These are phyloP conservation scores for Lagorchestes hirsutus DNA, from an alignment of 2,797 vertebrate genomes.

Conservation along the genomic window DNA sequence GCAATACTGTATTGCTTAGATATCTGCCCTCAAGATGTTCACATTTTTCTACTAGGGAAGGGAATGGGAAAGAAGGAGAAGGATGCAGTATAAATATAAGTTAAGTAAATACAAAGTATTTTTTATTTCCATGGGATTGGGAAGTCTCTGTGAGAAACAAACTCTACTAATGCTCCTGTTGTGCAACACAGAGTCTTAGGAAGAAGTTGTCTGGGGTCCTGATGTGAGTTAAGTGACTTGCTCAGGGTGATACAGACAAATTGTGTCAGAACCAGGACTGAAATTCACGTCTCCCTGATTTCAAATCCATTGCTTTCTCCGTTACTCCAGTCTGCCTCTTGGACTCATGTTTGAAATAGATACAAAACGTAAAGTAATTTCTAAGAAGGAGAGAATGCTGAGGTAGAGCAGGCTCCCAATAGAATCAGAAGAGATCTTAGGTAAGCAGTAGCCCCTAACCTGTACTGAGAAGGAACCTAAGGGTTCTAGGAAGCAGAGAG, in stretches of 20 bases:
- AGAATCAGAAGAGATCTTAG: not conserved
- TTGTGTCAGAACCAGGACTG: not conserved
- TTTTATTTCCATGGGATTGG: not conserved
- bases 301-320: not conserved
- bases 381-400: not conserved
- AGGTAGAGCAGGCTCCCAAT: not conserved
- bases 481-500: not conserved
- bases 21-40: not conserved
- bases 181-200: not conserved
- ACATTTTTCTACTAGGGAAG: not conserved
- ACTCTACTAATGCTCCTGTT: not conserved
- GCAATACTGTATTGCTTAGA: not conserved
- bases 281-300: not conserved
- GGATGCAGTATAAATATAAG: not conserved
- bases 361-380: not conserved
- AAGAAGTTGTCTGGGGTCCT: not conserved
- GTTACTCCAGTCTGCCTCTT: not conserved
- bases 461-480: not conserved
- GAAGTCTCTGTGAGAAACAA: not conserved
- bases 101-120: not conserved
- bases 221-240: not conserved
- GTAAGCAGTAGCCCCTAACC: not conserved
- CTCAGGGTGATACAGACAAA: not conserved
- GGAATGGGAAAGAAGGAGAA: not conserved
- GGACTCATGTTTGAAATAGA: not conserved